Percentiles rank a stretch among this genome's conserved stretches.
phyloP scores from a whole-genome alignment of 2,797 vertebrate genomes.

The Choloepus didactylus region DNA sequence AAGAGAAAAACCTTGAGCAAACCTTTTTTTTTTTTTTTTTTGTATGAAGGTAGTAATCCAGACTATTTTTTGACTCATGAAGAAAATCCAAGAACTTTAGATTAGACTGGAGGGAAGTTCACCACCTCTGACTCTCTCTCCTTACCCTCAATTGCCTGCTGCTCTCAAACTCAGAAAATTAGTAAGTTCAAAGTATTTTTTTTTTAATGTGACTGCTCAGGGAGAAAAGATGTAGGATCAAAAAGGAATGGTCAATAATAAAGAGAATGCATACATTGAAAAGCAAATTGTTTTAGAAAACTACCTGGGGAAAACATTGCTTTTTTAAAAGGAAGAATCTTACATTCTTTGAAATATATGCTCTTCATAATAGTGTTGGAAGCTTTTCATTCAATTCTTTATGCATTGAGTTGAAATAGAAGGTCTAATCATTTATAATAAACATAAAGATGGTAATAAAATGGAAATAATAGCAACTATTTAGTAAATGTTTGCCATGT shows the following conservation, averaged over 20 bases:
- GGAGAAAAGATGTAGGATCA: neutral
- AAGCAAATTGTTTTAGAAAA: constrained; percentile 50
- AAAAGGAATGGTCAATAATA: neutral
- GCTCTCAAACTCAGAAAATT: constrained; percentile 20
- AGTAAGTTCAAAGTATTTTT: constrained; percentile 21
- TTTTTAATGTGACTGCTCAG: neutral
- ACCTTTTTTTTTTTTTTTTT: neutral
- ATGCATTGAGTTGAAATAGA: constrained; percentile 40
- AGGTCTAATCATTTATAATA: constrained; percentile 19
- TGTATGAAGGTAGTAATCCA: neutral
- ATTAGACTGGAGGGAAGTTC: neutral
- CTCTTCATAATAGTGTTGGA: neutral
- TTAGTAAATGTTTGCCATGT: too few species aligned
- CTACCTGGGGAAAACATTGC: neutral
- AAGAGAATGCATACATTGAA: neutral
- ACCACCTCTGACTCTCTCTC: neutral
- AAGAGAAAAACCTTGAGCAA: neutral
- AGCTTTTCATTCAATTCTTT: constrained; percentile 35
- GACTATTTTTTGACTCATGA: constrained; percentile 2
- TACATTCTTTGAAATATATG: constrained; percentile 25
- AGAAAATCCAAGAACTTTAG: constrained; percentile 22
- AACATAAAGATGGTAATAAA: neutral
- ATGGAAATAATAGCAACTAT: constrained; percentile 16
- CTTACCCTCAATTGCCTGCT: neutral
- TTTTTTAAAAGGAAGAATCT: constrained; percentile 40